phyloP scores from a whole-genome alignment of 2,113 vertebrate species.

The Lasiurus cinereus region DNA sequence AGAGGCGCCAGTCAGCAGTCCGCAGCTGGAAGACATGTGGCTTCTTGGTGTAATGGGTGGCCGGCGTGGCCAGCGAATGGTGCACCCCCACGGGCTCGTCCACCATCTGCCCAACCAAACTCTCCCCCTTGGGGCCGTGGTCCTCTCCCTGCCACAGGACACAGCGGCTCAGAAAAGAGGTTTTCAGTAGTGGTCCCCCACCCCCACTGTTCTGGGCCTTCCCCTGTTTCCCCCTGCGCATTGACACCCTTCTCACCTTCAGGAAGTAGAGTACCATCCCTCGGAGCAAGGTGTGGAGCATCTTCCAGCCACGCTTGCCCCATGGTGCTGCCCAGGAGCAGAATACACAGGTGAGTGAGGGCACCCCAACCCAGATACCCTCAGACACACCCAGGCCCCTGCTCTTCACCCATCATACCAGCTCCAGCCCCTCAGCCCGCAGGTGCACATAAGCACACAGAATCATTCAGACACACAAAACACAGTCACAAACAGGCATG shows the following conservation, averaged over 20 bases:
- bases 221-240: accelerated
- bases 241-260: constrained; percentile 87
- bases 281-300: constrained; percentile 91
- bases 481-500: not conserved
- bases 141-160: constrained; percentile 75
- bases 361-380: not conserved
- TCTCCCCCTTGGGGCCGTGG: constrained; percentile 80
- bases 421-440: not conserved
- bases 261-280: constrained; percentile 94
- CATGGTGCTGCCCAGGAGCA: constrained; percentile 90
- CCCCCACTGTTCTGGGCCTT: not conserved
- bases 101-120: constrained; percentile 76
- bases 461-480: not conserved
- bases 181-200: not conserved
- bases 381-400: not conserved
- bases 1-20: constrained; percentile 94
- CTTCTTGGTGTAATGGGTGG: constrained; percentile 93
- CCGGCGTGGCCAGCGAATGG: constrained; percentile 93
- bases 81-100: constrained; percentile 94
- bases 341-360: not conserved
- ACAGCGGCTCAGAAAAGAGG: constrained; percentile 9
- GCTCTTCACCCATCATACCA: not conserved
- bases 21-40: constrained; percentile 94
- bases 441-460: accelerated
- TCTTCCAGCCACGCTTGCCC: constrained; percentile 96